A percentile compares a stretch with the other conserved stretches of the same genome.
Evolutionary conservation across 2,888 invertebrate species (phyloP).

Genomic region (Belgica antarctica): DNA sequence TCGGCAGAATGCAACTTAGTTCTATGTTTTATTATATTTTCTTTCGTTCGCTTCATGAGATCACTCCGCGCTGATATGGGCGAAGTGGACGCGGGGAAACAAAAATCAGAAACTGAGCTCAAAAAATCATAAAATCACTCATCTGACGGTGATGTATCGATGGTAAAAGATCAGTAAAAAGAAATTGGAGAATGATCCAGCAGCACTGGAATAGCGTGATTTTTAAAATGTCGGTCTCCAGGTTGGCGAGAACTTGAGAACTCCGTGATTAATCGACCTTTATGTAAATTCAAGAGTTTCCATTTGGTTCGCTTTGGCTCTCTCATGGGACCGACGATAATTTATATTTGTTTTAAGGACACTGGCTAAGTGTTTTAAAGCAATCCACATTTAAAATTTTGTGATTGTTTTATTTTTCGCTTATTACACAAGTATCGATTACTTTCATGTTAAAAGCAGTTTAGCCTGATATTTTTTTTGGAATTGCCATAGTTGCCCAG

Average conservation of each 20-base stretch:
- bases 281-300: not conserved
- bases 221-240: not conserved
- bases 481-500: too few species aligned
- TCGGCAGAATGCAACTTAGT: not conserved
- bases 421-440: too few species aligned
- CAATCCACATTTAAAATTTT: too few species aligned
- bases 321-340: not conserved
- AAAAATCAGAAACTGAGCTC: slow-evolving; percentile 6
- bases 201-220: too few species aligned
- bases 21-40: not conserved
- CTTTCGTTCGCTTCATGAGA: not conserved
- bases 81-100: too few species aligned
- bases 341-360: not conserved
- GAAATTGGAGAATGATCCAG: not conserved
- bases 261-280: not conserved
- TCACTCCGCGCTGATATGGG: not conserved
- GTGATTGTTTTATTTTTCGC: too few species aligned
- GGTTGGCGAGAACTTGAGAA: slow-evolving; percentile 8
- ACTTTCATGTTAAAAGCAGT: too few species aligned
- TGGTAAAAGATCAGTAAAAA: slow-evolving; percentile 15
- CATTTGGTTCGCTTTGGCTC: not conserved
- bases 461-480: too few species aligned
- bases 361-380: not conserved
- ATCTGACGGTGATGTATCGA: not conserved
- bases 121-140: slow-evolving; percentile 5